These are phyloP conservation scores for Aptenodytes forsteri DNA, from an alignment of 2,113 vertebrate species.

Conservation along the genomic window DNA sequence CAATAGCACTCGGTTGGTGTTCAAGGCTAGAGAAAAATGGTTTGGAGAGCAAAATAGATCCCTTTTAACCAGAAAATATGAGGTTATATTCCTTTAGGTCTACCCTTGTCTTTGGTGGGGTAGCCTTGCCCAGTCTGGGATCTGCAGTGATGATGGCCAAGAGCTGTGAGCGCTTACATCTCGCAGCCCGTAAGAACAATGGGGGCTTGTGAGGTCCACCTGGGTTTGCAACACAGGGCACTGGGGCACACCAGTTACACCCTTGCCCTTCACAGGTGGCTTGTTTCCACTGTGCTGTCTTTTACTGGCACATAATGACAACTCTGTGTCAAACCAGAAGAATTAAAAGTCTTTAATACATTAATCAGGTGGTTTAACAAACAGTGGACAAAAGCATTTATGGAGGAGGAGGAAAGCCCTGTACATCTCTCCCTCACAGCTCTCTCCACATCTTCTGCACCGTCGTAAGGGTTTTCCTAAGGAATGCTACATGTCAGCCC, in stretches of 20 bases:
- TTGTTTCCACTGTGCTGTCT: background rate
- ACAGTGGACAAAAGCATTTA: background rate
- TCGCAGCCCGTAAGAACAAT: background rate
- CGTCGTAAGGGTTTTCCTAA: background rate
- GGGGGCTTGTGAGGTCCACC: background rate
- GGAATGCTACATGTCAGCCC: background rate
- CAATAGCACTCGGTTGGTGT: background rate
- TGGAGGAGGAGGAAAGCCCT: background rate
- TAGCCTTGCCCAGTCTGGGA: background rate
- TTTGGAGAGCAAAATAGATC: background rate
- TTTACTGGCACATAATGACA: background rate
- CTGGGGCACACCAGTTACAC: background rate
- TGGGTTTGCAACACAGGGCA: background rate
- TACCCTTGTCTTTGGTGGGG: background rate
- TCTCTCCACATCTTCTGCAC: background rate
- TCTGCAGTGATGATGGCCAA: background rate
- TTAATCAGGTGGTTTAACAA: background rate
- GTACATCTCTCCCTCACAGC: background rate
- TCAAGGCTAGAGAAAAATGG: background rate
- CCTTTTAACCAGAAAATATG: background rate
- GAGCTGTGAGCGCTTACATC: background rate
- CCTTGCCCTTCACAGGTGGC: background rate
- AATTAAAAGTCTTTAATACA: background rate
- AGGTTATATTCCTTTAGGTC: background rate
- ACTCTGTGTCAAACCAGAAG: background rate